Conservation (phyloP, 2,888 invertebrate species). For the Perdita meconis region DNA sequence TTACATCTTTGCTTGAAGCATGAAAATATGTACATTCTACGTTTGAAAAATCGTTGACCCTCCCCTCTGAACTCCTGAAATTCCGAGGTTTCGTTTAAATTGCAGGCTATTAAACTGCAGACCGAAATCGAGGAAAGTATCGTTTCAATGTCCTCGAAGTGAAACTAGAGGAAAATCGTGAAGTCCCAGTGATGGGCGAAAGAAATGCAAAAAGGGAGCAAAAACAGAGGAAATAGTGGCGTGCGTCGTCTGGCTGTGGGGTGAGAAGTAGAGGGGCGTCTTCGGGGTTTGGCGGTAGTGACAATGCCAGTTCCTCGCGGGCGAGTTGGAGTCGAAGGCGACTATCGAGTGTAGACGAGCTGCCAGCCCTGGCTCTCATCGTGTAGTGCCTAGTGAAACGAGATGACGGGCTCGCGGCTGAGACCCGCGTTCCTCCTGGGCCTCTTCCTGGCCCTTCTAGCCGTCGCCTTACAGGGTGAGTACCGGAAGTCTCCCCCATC, state of each 20-base stretch:
- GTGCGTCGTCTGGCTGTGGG: constrained; percentile 45
- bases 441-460: constrained; percentile 86
- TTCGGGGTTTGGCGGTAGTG: constrained; percentile 77
- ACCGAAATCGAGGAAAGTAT: not conserved
- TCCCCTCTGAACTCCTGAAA: not conserved
- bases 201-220: constrained; percentile 16
- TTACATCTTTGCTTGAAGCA: too few relatives aligned
- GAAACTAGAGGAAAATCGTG: constrained; percentile 10
- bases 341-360: constrained; percentile 78
- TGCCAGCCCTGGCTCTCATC: constrained; percentile 81
- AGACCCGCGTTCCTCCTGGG: constrained; percentile 86
- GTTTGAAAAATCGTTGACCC: not conserved
- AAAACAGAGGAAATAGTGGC: constrained; percentile 37
- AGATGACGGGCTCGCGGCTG: constrained; percentile 86
- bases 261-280: constrained; percentile 70
- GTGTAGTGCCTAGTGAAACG: constrained; percentile 85
- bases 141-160: not conserved
- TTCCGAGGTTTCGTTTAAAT: constrained; percentile 11
- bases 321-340: constrained; percentile 80
- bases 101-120: constrained; percentile 8
- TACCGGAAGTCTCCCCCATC: constrained; percentile 61
- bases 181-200: constrained; percentile 1
- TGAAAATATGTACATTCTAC: too few relatives aligned
- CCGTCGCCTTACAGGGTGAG: constrained; percentile 86
- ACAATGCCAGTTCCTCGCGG: constrained; percentile 80